These are phyloP conservation scores for Dermolepida albohirtum DNA, from an alignment of 2,888 invertebrate species.

Conservation along the genomic window DNA sequence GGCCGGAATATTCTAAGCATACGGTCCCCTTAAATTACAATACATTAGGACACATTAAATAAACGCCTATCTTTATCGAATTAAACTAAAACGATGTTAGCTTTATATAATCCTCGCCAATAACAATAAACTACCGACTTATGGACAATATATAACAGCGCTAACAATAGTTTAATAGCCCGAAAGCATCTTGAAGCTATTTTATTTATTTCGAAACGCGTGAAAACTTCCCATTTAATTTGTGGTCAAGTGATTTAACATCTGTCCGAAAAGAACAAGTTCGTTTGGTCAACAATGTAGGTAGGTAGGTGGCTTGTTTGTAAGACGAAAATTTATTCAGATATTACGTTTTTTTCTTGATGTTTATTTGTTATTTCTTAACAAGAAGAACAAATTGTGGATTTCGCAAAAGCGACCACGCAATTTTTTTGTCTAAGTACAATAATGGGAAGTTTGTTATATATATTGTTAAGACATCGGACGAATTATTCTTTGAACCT, in stretches of 20 bases:
- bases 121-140: neutral
- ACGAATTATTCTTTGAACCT: constrained; percentile 19
- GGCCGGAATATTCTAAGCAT: neutral
- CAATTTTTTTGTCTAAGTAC: too few species aligned
- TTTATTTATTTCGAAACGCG: constrained; percentile 5
- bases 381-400: constrained; percentile 14
- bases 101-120: neutral
- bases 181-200: neutral
- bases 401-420: constrained; percentile 18
- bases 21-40: constrained; percentile 13
- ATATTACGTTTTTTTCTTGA: constrained; percentile 13
- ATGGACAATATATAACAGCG: neutral
- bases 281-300: neutral
- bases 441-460: too few species aligned
- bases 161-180: constrained; percentile 3
- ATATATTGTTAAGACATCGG: too few species aligned
- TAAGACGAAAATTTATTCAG: constrained; percentile 18
- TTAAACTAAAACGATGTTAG: neutral
- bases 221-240: constrained; percentile 2
- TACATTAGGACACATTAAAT: constrained; percentile 18
- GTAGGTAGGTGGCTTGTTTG: constrained; percentile 15
- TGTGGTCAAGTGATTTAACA: constrained; percentile 13
- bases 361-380: constrained; percentile 16
- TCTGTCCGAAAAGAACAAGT: constrained; percentile 3
- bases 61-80: constrained; percentile 5